Evolutionary conservation across 2,113 vertebrate genomes (phyloP), one percentile per base, ranked within the genome.

Genomic region (Elanus axillaris): DNA sequence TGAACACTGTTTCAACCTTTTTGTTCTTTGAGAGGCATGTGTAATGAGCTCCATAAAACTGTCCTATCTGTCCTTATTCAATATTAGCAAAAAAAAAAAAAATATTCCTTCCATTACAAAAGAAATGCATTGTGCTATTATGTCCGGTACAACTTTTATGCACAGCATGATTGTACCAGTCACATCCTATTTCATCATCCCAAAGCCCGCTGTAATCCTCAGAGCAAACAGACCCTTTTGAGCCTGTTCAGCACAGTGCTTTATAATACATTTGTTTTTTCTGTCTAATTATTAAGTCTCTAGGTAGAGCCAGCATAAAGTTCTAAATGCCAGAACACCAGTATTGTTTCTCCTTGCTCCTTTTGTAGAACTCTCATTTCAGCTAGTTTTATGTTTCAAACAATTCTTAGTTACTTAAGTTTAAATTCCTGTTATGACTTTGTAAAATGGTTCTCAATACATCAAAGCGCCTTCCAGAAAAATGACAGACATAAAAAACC

Each of bases 11-110:
- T 93, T 81, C 45, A 91, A 31, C 15, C 43, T 84, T 96, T 91
- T 90, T 72, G 88, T 95, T 94, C 90, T 85, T 82, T 86, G 77
- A 91, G 55, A 91, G 47, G 53, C 79, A 85, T 60, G 67, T 40
- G 84, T 86, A 94, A 96, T 90, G 82, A 95, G 71, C 67, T 85
- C 48, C 31, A 72, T 73, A 68, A 96, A 88, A 87, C 80, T 94
- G 50, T 76, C 62, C 40, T 88, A 63, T 75, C 67, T 86, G 42
- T 81, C 55, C 86, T 95, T 93, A 94, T 93, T 96, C 56, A 80
- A 78, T 93, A 94, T 95, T 88, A 80, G 80, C 60, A 89, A 83
- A 90, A 63, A 71, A n/a, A n/a, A n/a, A n/a, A 69, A 21, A 36
- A 68, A 20, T 52, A 91, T 64, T 63, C 78, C 71, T 60, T 87